Percentiles rank a stretch among this genome's conserved stretches.
Evolutionary conservation across 2,797 vertebrate species (phyloP).

Genomic region (Pseudochromis fuscus): DNA sequence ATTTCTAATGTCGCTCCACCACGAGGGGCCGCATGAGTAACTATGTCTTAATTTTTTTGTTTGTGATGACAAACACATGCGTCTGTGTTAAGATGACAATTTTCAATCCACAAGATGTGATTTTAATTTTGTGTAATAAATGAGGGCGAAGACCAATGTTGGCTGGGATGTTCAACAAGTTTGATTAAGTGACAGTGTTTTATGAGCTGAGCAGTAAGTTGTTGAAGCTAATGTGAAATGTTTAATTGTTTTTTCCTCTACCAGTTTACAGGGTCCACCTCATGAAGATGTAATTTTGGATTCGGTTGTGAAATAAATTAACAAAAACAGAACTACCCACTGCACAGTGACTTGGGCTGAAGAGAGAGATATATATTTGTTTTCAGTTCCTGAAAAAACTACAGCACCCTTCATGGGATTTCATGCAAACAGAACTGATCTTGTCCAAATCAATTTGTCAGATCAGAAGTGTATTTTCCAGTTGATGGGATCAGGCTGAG

Average conservation of each 20-base stretch:
- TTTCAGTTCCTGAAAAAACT: conserved; percentile 13
- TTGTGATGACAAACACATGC: conserved; percentile 29
- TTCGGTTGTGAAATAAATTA: neutral
- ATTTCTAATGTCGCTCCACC: conserved; percentile 2
- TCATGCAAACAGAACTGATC: conserved; percentile 8
- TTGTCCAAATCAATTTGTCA: conserved; percentile 6
- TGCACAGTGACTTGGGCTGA: neutral
- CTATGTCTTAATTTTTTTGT: conserved; percentile 55
- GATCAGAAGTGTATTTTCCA: conserved; percentile 3
- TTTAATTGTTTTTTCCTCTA: conserved; percentile 32
- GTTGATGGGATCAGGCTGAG: conserved; percentile 9
- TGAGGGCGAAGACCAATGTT: conserved; percentile 27
- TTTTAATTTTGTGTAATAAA: conserved; percentile 34
- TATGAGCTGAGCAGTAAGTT: conserved; percentile 24
- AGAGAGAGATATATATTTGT: neutral
- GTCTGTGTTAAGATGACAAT: conserved; percentile 37
- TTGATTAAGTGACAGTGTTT: conserved; percentile 43
- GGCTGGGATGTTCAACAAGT: conserved; percentile 18
- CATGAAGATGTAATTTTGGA: neutral
- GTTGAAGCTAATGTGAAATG: conserved; percentile 52
- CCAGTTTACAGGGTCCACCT: neutral
- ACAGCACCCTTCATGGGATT: conserved; percentile 7
- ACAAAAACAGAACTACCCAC: conserved; percentile 6
- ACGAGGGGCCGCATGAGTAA: conserved; percentile 3
- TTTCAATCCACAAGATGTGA: conserved; percentile 52